Evolutionary conservation across 2,797 vertebrate genomes (phyloP).

Genomic region (Acipenser transmontanus): DNA sequence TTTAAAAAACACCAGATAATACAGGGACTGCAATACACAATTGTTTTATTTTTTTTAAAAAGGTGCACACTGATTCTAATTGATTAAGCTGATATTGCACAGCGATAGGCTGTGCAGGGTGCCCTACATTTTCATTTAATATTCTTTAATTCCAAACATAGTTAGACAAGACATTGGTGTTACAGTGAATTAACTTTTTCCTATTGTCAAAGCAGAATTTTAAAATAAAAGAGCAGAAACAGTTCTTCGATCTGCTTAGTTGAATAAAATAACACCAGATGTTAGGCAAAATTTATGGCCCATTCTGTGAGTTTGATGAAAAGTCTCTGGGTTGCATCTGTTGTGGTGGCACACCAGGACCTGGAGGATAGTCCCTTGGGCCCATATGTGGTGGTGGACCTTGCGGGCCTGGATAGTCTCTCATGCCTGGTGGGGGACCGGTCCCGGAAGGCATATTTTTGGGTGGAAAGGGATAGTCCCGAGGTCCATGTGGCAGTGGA

Average conservation of each 20-base stretch:
- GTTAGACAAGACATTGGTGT: slow-evolving; percentile 22
- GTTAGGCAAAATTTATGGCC: slow-evolving; percentile 44
- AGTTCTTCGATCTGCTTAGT: neutral
- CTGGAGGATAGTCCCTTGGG: slow-evolving; percentile 26
- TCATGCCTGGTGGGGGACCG: slow-evolving; percentile 32
- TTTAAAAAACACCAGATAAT: too few relatives aligned
- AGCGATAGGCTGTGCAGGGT: slow-evolving; percentile 32
- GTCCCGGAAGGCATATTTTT: slow-evolving; percentile 53
- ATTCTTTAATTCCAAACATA: slow-evolving; percentile 34
- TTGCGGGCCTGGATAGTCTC: slow-evolving; percentile 41
- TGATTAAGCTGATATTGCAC: slow-evolving; percentile 76
- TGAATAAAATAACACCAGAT: slow-evolving; percentile 22
- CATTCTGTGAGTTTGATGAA: slow-evolving; percentile 35
- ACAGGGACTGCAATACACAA: too few relatives aligned
- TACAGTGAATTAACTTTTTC: slow-evolving; percentile 30
- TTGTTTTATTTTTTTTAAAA: slow-evolving; percentile 23
- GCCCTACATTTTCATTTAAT: slow-evolving; percentile 17
- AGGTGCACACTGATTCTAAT: slow-evolving; percentile 43
- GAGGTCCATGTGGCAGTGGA: slow-evolving; percentile 44
- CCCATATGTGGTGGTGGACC: neutral
- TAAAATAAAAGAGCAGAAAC: slow-evolving; percentile 23
- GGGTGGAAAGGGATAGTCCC: slow-evolving; percentile 51
- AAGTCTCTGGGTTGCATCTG: slow-evolving; percentile 47
- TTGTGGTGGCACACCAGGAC: slow-evolving; percentile 18
- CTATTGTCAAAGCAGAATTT: slow-evolving; percentile 26